Conservation (phyloP, 2,797 vertebrate genomes). For the Phoebastria nigripes region DNA sequence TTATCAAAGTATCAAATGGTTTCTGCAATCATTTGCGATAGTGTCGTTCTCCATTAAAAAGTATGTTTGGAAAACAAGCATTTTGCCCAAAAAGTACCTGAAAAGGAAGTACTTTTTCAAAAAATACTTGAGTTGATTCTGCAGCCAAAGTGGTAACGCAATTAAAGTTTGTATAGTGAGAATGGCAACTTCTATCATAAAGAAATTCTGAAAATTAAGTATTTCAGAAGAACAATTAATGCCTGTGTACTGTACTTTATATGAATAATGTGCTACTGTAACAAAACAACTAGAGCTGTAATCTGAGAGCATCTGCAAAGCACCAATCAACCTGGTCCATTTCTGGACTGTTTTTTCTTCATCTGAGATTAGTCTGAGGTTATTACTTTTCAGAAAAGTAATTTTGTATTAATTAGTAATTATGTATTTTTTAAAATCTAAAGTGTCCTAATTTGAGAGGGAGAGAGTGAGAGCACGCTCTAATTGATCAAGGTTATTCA, state of each 20-base stretch:
- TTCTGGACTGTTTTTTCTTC: neutral
- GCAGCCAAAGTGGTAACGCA: neutral
- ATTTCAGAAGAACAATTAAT: neutral
- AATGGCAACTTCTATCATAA: neutral
- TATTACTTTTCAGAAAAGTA: neutral
- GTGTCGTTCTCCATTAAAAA: neutral
- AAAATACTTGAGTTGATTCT: neutral
- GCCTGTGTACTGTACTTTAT: neutral
- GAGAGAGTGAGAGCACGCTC: rapidly evolving
- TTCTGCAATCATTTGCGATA: slow-evolving; percentile 1
- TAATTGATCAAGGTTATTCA: neutral
- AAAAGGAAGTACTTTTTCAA: neutral
- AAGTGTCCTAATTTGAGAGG: neutral
- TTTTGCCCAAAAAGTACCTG: neutral
- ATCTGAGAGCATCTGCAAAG: neutral
- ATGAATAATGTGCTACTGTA: neutral
- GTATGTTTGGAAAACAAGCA: neutral
- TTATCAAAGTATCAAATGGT: neutral
- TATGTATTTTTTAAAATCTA: neutral
- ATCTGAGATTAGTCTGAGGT: neutral
- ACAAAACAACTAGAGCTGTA: neutral
- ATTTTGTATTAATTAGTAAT: neutral
- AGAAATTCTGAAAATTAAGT: neutral
- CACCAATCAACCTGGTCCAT: neutral
- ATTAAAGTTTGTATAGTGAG: neutral